These are phyloP conservation scores for Fistularia commersonii DNA, from an alignment of 2,797 vertebrate genomes.

Conservation along the genomic window DNA sequence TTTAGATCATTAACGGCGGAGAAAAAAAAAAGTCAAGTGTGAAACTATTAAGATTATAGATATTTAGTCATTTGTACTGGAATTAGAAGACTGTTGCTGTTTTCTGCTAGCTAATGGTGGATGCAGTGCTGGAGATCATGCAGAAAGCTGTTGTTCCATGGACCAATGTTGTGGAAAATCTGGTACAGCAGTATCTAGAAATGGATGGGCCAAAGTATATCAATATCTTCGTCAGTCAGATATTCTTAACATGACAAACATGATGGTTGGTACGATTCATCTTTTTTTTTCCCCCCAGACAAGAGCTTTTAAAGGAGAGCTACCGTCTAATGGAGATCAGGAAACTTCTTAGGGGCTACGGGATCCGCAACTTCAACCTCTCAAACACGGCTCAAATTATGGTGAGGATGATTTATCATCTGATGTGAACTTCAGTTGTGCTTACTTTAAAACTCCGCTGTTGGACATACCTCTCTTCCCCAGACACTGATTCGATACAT, in stretches of 20 bases:
- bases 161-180: slow-evolving; percentile 86
- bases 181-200: slow-evolving; percentile 87
- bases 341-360: slow-evolving; percentile 87
- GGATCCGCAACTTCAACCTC: slow-evolving; percentile 88
- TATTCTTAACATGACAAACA: background rate
- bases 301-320: slow-evolving; percentile 88
- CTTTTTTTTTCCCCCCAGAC: slow-evolving; percentile 64
- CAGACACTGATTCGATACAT: slow-evolving; percentile 89
- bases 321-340: slow-evolving; percentile 94
- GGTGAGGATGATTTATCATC: slow-evolving; percentile 59
- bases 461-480: slow-evolving; percentile 1
- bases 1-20: background rate
- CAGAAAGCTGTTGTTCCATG: slow-evolving; percentile 90
- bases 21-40: background rate
- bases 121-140: slow-evolving; percentile 93
- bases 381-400: slow-evolving; percentile 83
- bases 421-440: background rate
- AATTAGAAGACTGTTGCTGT: background rate
- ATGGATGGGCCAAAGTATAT: slow-evolving; percentile 92
- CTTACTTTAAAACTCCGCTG: background rate
- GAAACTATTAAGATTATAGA: background rate
- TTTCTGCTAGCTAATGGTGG: slow-evolving; percentile 84
- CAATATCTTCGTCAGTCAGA: background rate
- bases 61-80: background rate
- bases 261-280: too few relatives aligned